Evolutionary conservation across 1,140 invertebrate genomes (phyloP).

Genomic region (Pseudomyrmex gracilis): DNA sequence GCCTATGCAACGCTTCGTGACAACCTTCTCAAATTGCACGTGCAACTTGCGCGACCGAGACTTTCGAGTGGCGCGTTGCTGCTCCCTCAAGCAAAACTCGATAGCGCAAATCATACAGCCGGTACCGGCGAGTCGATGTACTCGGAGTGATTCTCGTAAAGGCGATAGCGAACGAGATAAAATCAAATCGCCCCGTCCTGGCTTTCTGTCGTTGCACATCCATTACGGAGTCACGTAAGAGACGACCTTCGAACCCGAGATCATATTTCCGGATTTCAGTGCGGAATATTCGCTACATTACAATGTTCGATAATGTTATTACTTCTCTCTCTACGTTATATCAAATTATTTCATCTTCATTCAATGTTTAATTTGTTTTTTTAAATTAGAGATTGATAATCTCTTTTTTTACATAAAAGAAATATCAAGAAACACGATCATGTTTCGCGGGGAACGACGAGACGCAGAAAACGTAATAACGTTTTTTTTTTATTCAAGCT

Average conservation of each 20-base stretch:
- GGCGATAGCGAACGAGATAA: constrained; percentile 34
- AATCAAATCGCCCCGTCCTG: constrained; percentile 34
- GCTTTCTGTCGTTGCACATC: constrained; percentile 36
- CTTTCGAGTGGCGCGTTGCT: constrained; percentile 23
- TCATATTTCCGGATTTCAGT: constrained; percentile 42
- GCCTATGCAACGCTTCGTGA: constrained; percentile 55
- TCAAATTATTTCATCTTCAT: background rate
- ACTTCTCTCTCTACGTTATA: background rate
- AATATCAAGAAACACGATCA: too few relatives aligned
- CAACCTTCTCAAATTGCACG: constrained; percentile 54
- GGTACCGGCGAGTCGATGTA: constrained; percentile 1
- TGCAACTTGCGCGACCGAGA: constrained; percentile 37
- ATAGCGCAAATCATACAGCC: constrained; percentile 34
- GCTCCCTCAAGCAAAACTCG: constrained; percentile 23
- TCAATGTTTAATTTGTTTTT: too few relatives aligned
- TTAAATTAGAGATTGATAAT: too few relatives aligned
- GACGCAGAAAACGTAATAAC: background rate
- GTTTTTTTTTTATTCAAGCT: background rate
- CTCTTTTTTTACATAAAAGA: too few relatives aligned
- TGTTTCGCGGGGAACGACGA: too few relatives aligned
- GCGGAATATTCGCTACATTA: background rate
- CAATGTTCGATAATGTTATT: constrained; percentile 1
- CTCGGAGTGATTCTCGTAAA: background rate
- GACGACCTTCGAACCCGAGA: constrained; percentile 22
- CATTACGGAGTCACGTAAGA: constrained; percentile 28